Evolutionary conservation across 2,113 vertebrate species (phyloP).

Genomic region (Pleuronectes platessa): DNA sequence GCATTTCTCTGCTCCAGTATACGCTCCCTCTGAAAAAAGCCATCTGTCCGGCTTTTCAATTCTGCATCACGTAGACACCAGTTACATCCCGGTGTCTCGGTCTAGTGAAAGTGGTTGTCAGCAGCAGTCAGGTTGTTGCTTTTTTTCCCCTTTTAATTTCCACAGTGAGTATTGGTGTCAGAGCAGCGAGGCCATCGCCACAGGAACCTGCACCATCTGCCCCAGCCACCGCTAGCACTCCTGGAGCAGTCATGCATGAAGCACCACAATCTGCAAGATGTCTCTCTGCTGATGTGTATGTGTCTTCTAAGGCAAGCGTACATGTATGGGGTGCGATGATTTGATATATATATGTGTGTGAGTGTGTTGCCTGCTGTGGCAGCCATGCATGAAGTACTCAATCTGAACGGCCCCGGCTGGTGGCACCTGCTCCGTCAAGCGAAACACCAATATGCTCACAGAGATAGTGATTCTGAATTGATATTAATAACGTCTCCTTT

Average conservation of each 20-base stretch:
- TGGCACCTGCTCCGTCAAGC: constrained; percentile 54
- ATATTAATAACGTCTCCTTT: constrained; percentile 30
- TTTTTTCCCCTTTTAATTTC: constrained; percentile 60
- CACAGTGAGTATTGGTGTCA: constrained; percentile 64
- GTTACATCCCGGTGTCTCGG: constrained; percentile 61
- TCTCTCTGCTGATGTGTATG: constrained; percentile 55
- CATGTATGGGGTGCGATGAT: constrained; percentile 21
- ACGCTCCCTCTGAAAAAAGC: constrained; percentile 35
- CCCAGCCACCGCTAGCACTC: constrained; percentile 63
- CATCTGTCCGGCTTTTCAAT: constrained; percentile 60
- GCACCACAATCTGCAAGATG: constrained; percentile 71
- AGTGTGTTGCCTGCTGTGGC: constrained; percentile 42
- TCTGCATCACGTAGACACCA: constrained; percentile 51
- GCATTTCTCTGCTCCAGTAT: constrained; percentile 37
- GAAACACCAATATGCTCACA: constrained; percentile 41
- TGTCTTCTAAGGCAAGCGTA: constrained; percentile 24
- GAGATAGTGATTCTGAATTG: constrained; percentile 8
- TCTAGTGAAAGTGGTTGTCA: constrained; percentile 46
- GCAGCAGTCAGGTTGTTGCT: constrained; percentile 56
- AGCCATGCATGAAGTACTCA: constrained; percentile 63
- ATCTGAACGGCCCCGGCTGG: constrained; percentile 63
- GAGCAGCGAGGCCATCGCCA: constrained; percentile 63
- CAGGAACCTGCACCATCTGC: constrained; percentile 78
- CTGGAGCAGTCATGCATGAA: constrained; percentile 77
- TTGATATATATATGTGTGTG: constrained; percentile 15